phyloP scores from a whole-genome alignment of 2,113 vertebrate genomes.

The Ochotona princeps region DNA sequence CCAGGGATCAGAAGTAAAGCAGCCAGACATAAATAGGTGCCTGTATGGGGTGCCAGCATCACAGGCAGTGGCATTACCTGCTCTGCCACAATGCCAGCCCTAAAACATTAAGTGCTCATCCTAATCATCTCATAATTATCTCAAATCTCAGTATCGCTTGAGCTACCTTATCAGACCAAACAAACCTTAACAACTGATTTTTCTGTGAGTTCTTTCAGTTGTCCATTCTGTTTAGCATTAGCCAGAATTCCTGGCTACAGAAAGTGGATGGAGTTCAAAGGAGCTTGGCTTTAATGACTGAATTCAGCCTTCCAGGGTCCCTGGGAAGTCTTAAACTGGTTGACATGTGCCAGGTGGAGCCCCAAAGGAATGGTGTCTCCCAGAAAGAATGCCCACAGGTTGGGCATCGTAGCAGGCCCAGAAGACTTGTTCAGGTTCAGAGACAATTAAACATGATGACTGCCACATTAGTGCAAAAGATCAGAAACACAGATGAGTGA shows the following conservation, averaged over 20 bases:
- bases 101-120: background rate
- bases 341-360: background rate
- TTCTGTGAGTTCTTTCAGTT: slow-evolving; percentile 21
- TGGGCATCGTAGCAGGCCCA: background rate
- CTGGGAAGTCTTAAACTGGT: slow-evolving; percentile 13
- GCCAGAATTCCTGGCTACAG: slow-evolving; percentile 19
- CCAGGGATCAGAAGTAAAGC: too few species aligned
- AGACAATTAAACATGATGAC: background rate
- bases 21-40: too few species aligned
- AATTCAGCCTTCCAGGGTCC: slow-evolving; percentile 17
- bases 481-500: background rate
- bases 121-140: background rate
- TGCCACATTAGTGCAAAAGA: background rate
- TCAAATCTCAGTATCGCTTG: background rate
- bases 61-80: background rate
- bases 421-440: slow-evolving; percentile 32
- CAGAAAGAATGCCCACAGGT: background rate
- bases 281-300: background rate
- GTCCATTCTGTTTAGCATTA: slow-evolving; percentile 19
- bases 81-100: background rate
- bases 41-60: too few species aligned
- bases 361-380: background rate
- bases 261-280: slow-evolving; percentile 13
- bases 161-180: slow-evolving; percentile 1
- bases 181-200: slow-evolving; percentile 17